A percentile compares a stretch with the other conserved stretches of the same genome.
Conservation (phyloP, 2,888 invertebrate species). For the Cheilosia soror region DNA sequence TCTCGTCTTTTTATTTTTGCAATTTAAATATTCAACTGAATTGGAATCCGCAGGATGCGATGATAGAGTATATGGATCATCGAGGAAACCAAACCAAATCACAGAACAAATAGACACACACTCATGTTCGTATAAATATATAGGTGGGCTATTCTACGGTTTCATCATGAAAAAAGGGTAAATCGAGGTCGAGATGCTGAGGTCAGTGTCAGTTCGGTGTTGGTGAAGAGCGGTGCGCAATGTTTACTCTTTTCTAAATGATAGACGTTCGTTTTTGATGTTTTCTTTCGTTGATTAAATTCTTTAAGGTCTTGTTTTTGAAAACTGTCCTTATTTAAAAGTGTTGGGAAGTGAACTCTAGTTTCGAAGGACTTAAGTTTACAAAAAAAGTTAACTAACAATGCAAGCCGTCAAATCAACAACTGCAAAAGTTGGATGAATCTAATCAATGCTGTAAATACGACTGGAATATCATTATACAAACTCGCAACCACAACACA, state of each 20-base stretch:
- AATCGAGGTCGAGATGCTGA: slow-evolving; percentile 64
- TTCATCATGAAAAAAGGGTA: slow-evolving; percentile 51
- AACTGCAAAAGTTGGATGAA: too few relatives aligned
- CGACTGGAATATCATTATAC: too few relatives aligned
- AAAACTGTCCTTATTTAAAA: not conserved
- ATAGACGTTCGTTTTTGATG: slow-evolving; percentile 2
- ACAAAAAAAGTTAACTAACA: too few relatives aligned
- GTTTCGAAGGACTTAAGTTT: too few relatives aligned
- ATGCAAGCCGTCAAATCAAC: too few relatives aligned
- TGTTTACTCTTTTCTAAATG: slow-evolving; percentile 3
- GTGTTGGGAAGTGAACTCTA: not conserved
- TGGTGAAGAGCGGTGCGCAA: slow-evolving; percentile 17
- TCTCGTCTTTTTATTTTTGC: slow-evolving; percentile 25
- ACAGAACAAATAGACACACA: slow-evolving; percentile 45
- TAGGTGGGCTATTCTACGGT: not conserved
- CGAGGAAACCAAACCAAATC: slow-evolving; percentile 67
- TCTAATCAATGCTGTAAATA: too few relatives aligned
- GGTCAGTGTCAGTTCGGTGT: slow-evolving; percentile 67
- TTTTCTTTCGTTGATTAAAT: slow-evolving; percentile 44
- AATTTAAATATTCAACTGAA: slow-evolving; percentile 67
- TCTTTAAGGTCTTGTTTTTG: not conserved
- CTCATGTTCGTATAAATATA: not conserved
- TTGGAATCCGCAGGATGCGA: slow-evolving; percentile 43
- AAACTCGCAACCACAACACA: too few relatives aligned
- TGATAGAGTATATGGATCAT: slow-evolving; percentile 47